Evolutionary conservation across 2,888 invertebrate species (phyloP).

Genomic region (Aproaerema taeniolella): DNA sequence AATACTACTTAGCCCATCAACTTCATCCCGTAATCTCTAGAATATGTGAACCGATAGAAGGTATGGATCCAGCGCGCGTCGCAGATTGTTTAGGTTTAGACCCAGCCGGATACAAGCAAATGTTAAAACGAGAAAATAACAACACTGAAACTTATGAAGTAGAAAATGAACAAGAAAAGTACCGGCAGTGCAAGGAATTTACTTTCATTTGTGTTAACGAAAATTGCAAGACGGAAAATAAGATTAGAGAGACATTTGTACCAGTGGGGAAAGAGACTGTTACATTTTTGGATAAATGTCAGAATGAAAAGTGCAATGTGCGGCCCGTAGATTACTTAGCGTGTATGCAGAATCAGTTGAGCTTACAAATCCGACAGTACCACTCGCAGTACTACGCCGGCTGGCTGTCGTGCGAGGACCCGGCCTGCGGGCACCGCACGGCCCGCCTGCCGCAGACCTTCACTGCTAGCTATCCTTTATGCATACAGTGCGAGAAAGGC

Average conservation of each 20-base stretch:
- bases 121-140: constrained; percentile 57
- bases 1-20: constrained; percentile 96
- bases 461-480: constrained; percentile 80
- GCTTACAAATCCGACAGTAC: constrained; percentile 80
- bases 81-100: constrained; percentile 92
- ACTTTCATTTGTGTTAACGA: constrained; percentile 79
- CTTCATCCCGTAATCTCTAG: constrained; percentile 97
- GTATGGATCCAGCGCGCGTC: constrained; percentile 92
- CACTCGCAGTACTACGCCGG: constrained; percentile 87
- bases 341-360: constrained; percentile 85
- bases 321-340: constrained; percentile 81
- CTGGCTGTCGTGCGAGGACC: constrained; percentile 93
- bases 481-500: constrained; percentile 85
- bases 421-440: constrained; percentile 86
- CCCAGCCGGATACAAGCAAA: constrained; percentile 68
- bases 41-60: constrained; percentile 96
- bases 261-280: constrained; percentile 56
- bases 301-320: constrained; percentile 82
- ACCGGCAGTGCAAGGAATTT: constrained; percentile 80
- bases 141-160: constrained; percentile 65
- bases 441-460: constrained; percentile 77
- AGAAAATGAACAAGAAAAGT: constrained; percentile 73
- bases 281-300: constrained; percentile 83
- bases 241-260: constrained; percentile 67
- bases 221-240: constrained; percentile 76